phyloP scores from a whole-genome alignment of 2,113 vertebrate species.

The Halcyon senegalensis region DNA sequence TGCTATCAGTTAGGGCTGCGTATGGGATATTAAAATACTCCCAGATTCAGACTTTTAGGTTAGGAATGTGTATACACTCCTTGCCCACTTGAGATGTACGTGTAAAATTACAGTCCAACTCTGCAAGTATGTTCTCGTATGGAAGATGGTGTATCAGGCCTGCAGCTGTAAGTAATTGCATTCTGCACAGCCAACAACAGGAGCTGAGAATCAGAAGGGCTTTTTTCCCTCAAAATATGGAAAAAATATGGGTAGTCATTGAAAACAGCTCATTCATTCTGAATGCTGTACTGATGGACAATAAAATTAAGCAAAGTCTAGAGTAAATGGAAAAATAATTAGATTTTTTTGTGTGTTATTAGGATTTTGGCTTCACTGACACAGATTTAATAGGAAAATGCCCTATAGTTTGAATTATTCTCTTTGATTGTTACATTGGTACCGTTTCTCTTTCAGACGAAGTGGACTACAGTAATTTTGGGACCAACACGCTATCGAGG shows the following conservation, averaged over 20 bases:
- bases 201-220: not conserved
- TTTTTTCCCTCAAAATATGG: not conserved
- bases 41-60: not conserved
- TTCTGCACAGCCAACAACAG: not conserved
- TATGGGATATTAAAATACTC: not conserved
- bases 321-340: not conserved
- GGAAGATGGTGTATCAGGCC: not conserved
- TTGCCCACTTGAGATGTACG: not conserved
- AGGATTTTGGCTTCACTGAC: not conserved
- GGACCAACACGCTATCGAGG: constrained; percentile 87
- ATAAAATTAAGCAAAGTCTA: not conserved
- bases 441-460: constrained; percentile 85
- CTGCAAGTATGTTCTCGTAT: rapidly evolving
- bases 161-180: not conserved
- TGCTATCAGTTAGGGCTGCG: not conserved
- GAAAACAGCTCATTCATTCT: not conserved
- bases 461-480: constrained; percentile 90
- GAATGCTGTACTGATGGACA: not conserved
- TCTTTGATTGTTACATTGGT: not conserved
- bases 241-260: not conserved
- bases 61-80: not conserved
- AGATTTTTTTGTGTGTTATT: not conserved
- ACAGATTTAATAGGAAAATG: not conserved
- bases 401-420: not conserved
- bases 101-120: not conserved